Evolutionary conservation across 1,140 invertebrate genomes (phyloP).

Genomic region (Melitaea cinxia): DNA sequence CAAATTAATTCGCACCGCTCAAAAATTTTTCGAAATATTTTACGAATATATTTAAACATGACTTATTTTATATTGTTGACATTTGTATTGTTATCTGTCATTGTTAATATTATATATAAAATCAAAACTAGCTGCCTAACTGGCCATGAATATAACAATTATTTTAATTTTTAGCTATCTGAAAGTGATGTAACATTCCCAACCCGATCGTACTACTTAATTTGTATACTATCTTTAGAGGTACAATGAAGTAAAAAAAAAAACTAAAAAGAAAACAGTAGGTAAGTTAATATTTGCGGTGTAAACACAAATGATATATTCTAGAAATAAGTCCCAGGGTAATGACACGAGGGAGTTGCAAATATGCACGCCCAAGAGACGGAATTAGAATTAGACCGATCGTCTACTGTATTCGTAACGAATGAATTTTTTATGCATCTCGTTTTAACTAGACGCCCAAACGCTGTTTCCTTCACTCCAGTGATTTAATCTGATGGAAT

Average conservation of each 20-base stretch:
- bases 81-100: too few species aligned
- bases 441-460: neutral
- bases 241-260: neutral
- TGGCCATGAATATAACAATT: too few species aligned
- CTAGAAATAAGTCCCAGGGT: conserved; percentile 34
- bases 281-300: conserved; percentile 17
- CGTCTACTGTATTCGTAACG: conserved; percentile 10
- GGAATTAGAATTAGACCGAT: conserved; percentile 36
- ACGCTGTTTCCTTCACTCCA: neutral
- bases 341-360: conserved; percentile 37
- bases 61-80: neutral
- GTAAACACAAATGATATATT: conserved; percentile 23
- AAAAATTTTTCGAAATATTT: neutral
- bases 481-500: neutral
- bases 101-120: too few species aligned
- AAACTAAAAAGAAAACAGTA: neutral
- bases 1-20: neutral
- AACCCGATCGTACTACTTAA: too few species aligned
- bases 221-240: too few species aligned
- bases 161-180: too few species aligned
- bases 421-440: conserved; percentile 8
- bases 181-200: too few species aligned
- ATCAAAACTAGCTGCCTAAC: too few species aligned
- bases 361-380: conserved; percentile 38
- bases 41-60: neutral